Base-by-base conservation (phyloP, 2,888 invertebrate genomes). In the Masnerella sp. region DNA sequence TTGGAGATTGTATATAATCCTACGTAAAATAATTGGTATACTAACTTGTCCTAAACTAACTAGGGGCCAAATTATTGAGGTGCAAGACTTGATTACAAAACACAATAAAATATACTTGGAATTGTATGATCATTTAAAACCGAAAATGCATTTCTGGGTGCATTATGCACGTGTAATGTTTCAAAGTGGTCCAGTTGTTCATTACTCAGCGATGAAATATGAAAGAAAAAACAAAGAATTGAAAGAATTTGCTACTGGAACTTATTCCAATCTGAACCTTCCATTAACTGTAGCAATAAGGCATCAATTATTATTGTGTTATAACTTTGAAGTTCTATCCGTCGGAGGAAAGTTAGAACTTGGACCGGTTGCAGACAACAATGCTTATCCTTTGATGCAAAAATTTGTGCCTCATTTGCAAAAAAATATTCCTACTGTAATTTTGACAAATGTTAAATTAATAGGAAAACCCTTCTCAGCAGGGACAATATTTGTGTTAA, bases 261-360 rank as follows among this genome's bases (percentile, higher is more conserved):
- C 38, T 34, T 9, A 38, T 17, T 65, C 25, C 2, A 65, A 52
- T 59, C 14, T 45, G 1, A 54, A 72, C 40, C 28, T 58, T 12
- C 59, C 59, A 3, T 32, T 58, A 4, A 58, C 65, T 20, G 62
- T 65, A 15, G 38, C 47, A 2, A 43, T 58, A 4, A 43, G 51
- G 8, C 58, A 65, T 30, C 59, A 75, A 30, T 45, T 71, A 36
- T 42, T 61, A 32, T 17, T 51, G 28, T 75, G 75, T 54, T 59
- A 51, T 15, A 22, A 20, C 9, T 32, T 14, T 7, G 43, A 69
- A 42, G n/a, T 61, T 62, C 36, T 25, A 4, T 28, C 8, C 42
- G n/a, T 11, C 8, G 36, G 2, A 22, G 18, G 18, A 47, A 56
- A n/a, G 17, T 62, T 20, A n/a, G 11, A 9, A 15, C 15, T 68